Evolutionary conservation across 2,888 invertebrate genomes (phyloP).

Genomic region (Erebia aethiops): DNA sequence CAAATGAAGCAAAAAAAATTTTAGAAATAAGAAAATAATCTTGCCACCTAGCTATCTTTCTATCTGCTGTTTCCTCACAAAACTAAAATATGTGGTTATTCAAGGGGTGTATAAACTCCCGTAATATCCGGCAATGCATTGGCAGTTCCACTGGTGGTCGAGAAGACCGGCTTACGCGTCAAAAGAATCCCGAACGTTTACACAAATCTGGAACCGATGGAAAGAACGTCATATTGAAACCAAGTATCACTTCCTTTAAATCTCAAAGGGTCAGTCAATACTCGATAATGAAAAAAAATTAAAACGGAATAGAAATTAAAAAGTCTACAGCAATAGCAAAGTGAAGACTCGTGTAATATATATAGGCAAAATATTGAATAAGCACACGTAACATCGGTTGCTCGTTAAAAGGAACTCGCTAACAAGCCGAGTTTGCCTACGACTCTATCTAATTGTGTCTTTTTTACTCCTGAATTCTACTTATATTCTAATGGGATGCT

Average conservation of each 20-base stretch:
- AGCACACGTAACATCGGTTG: not conserved
- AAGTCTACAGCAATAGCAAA: slow-evolving; percentile 1
- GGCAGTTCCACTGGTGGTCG: no score
- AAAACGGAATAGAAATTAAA: slow-evolving; percentile 4
- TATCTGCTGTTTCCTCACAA: no score
- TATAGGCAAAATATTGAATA: not conserved
- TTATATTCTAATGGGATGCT: not conserved
- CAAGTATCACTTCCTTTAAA: not conserved
- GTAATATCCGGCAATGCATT: no score
- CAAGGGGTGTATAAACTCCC: no score
- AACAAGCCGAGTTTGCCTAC: slow-evolving; percentile 8
- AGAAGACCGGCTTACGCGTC: no score
- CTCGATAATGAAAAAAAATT: slow-evolving; percentile 2
- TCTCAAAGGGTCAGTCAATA: not conserved
- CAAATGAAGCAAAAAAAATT: no score
- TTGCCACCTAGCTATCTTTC: no score
- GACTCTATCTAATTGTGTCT: slow-evolving; percentile 2
- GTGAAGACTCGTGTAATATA: not conserved
- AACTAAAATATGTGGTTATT: no score
- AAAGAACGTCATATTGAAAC: not conserved
- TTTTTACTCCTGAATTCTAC: not conserved
- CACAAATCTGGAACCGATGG: not conserved
- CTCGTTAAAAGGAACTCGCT: slow-evolving; percentile 6
- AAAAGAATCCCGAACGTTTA: no score
- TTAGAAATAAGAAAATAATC: no score